Conservation (phyloP, 2,888 invertebrate species). For the Dysmachus trigonus region DNA sequence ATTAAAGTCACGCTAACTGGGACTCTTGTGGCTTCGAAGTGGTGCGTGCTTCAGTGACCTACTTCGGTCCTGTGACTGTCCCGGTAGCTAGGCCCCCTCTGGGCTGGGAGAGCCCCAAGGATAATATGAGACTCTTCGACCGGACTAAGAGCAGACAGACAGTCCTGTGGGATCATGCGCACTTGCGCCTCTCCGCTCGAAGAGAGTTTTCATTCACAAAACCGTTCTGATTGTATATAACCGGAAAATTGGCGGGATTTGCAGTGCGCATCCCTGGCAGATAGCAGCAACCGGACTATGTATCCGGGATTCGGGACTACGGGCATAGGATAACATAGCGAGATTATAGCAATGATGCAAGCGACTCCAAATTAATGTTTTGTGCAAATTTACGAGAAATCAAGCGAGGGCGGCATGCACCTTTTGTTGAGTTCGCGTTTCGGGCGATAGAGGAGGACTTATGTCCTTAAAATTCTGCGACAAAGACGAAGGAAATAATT, state of each 20-base stretch:
- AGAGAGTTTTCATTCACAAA: conserved; percentile 25
- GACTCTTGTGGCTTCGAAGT: not conserved
- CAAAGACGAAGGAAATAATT: not conserved
- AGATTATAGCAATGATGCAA: conserved; percentile 10
- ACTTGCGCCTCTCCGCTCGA: not conserved
- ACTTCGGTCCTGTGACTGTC: not conserved
- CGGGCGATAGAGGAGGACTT: not conserved
- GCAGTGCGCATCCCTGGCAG: not conserved
- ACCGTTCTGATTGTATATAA: not conserved
- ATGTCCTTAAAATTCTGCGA: not conserved
- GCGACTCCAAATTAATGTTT: not conserved
- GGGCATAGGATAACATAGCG: not conserved
- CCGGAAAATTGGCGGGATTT: not conserved
- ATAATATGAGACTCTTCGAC: not conserved
- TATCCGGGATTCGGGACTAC: not conserved
- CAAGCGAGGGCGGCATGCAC: not conserved
- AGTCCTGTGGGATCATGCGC: not conserved
- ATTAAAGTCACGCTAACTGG: conserved; percentile 4
- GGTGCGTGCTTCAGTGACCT: conserved; percentile 26
- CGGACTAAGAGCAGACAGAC: not conserved
- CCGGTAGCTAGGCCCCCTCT: not conserved
- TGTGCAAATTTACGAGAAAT: conserved; percentile 29
- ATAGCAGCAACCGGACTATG: not conserved
- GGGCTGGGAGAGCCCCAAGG: not conserved
- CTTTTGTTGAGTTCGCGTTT: conserved; percentile 1